phyloP scores from a whole-genome alignment of 2,888 invertebrate genomes.

The Rhagium mordax region DNA sequence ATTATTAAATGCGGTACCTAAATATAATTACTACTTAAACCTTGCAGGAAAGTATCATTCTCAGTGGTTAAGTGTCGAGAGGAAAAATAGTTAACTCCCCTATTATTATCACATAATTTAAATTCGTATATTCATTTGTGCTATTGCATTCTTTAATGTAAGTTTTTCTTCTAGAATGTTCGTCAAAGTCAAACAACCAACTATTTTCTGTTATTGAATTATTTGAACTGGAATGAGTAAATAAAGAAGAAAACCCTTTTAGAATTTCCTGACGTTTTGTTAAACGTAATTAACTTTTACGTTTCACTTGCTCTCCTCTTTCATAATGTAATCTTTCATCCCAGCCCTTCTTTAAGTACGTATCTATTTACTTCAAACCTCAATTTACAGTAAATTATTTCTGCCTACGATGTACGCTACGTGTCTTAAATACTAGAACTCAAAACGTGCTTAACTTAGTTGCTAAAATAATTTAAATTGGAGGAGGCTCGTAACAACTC shows the following conservation, averaged over 20 bases:
- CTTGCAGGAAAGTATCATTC: too few relatives aligned
- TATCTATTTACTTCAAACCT: neutral
- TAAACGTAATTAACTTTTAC: neutral
- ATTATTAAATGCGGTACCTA: too few relatives aligned
- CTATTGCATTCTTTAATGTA: neutral
- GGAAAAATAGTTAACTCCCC: too few relatives aligned
- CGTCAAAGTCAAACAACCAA: neutral
- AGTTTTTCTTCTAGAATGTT: neutral
- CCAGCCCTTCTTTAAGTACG: neutral
- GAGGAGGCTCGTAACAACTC: neutral
- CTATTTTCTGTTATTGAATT: neutral
- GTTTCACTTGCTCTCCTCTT: neutral
- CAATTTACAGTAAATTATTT: neutral
- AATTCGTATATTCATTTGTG: too few relatives aligned
- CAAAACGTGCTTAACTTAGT: neutral
- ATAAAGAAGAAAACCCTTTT: neutral
- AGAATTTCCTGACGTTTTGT: neutral
- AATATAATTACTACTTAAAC: too few relatives aligned
- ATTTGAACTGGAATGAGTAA: neutral
- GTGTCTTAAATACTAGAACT: neutral
- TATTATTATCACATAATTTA: too few relatives aligned
- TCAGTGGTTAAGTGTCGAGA: too few relatives aligned
- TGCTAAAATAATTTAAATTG: neutral
- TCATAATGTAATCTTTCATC: neutral
- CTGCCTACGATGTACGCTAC: neutral